Percentiles rank a stretch among this genome's conserved stretches.
Evolutionary conservation across 2,888 invertebrate species (phyloP).

Genomic region (Limnephilus auricula): DNA sequence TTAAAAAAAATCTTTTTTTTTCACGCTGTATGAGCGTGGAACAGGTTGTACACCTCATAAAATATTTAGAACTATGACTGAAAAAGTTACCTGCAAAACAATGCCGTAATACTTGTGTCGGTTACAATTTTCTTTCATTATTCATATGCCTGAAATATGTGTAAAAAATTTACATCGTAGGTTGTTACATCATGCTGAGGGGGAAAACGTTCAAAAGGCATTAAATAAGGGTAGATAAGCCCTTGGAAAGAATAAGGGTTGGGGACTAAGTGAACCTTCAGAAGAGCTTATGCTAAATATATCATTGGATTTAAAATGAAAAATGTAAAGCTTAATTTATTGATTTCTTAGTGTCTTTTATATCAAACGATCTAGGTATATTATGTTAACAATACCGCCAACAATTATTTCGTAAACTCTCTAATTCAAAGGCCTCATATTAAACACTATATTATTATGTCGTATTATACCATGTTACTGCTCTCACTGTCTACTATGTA

Average conservation of each 20-base stretch:
- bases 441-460: no score
- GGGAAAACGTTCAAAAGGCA: conserved; percentile 41
- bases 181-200: conserved; percentile 22
- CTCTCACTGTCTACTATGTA: no score
- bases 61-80: not conserved
- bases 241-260: conserved; percentile 41
- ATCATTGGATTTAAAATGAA: conserved; percentile 34
- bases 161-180: conserved; percentile 26
- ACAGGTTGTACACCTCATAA: not conserved
- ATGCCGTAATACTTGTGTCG: not conserved
- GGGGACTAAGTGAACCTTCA: conserved; percentile 4
- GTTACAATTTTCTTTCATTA: not conserved
- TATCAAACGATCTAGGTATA: no score
- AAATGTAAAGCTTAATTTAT: not conserved
- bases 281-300: conserved; percentile 44
- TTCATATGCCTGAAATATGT: not conserved
- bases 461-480: no score
- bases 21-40: no score
- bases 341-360: not conserved
- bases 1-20: no score
- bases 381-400: no score
- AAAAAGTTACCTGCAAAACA: not conserved
- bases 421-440: no score
- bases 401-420: no score
- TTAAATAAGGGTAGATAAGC: conserved; percentile 54